Evolutionary conservation across 2,797 vertebrate species (phyloP).

Genomic region (Phataginus tetradactyla): DNA sequence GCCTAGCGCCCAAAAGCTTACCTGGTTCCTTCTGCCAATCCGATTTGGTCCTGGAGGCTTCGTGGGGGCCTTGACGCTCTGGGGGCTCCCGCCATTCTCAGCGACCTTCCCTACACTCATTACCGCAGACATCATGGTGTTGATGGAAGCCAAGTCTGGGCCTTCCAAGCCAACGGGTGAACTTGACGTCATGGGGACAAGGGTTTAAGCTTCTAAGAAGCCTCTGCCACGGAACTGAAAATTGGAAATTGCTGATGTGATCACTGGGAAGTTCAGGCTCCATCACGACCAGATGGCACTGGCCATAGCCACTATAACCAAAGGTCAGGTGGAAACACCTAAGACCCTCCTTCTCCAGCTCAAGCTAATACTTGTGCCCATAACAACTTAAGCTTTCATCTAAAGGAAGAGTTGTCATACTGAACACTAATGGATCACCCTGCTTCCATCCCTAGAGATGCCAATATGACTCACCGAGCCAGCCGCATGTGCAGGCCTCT

Average conservation of each 20-base stretch:
- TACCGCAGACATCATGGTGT: slow-evolving; percentile 96
- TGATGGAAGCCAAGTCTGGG: slow-evolving; percentile 93
- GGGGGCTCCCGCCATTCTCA: slow-evolving; percentile 86
- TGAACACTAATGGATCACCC: neutral
- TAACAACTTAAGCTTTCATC: neutral
- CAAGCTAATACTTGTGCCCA: neutral
- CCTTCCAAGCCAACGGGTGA: slow-evolving; percentile 86
- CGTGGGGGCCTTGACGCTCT: slow-evolving; percentile 88
- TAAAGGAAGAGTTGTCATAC: neutral
- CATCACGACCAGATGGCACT: neutral
- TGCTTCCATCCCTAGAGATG: neutral
- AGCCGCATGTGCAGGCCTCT: neutral
- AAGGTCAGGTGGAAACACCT: neutral
- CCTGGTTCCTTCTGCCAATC: slow-evolving; percentile 92
- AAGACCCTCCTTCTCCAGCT: neutral
- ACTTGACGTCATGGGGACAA: slow-evolving; percentile 81
- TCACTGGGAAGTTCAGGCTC: neutral
- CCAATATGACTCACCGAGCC: neutral
- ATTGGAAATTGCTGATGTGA: slow-evolving; percentile 49
- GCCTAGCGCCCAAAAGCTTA: slow-evolving; percentile 54
- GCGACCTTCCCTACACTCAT: slow-evolving; percentile 91
- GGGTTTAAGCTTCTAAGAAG: slow-evolving; percentile 83
- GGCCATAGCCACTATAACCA: neutral
- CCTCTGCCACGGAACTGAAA: slow-evolving; percentile 82
- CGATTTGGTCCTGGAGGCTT: slow-evolving; percentile 90